Conservation (phyloP, 1,140 invertebrate species). For the Acyrthosiphon pisum region DNA sequence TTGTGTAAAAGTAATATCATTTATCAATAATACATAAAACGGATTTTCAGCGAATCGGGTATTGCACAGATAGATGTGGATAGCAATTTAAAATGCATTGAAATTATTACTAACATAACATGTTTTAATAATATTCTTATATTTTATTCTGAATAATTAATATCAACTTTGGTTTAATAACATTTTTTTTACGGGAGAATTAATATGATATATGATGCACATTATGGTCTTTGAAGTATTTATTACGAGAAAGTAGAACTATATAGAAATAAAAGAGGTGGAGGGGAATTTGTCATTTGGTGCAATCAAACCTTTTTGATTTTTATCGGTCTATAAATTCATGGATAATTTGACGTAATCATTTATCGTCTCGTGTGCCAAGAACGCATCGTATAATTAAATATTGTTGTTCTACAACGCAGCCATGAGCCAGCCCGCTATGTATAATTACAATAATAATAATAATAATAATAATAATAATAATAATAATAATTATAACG, state of each 20-base stretch:
- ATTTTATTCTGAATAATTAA: neutral
- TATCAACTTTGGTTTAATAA: neutral
- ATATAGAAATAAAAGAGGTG: neutral
- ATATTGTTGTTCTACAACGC: neutral
- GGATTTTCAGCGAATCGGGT: neutral
- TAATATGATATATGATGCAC: neutral
- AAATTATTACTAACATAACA: neutral
- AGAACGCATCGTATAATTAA: neutral
- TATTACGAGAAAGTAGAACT: neutral
- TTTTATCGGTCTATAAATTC: slow-evolving; percentile 40
- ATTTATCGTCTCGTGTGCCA: slow-evolving; percentile 9
- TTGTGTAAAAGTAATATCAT: too few species aligned
- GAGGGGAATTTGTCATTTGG: neutral
- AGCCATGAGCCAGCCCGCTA: neutral
- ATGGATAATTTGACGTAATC: slow-evolving; percentile 31
- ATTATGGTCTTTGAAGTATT: neutral
- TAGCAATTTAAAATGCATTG: neutral
- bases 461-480: neutral
- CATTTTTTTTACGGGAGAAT: neutral
- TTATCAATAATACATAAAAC: neutral
- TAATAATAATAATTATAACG: too few species aligned
- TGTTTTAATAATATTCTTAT: neutral
- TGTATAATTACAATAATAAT: neutral
- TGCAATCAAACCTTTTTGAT: neutral
- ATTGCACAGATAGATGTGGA: too few species aligned